phyloP scores from a whole-genome alignment of 1,140 invertebrate species.

The Pteromalus puparum region DNA sequence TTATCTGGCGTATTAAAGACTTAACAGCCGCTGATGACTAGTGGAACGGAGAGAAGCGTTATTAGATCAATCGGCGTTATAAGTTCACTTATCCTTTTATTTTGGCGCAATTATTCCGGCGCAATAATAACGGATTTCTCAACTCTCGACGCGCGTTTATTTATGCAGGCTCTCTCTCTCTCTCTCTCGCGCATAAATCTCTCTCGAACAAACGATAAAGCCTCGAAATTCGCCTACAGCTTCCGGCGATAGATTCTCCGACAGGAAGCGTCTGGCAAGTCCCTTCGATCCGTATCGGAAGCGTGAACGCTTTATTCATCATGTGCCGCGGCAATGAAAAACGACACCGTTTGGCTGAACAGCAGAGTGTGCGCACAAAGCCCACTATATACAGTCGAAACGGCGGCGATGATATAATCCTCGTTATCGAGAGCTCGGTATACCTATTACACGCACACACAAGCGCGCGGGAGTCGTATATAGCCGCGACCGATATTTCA shows the following conservation, averaged over 20 bases:
- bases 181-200: no score
- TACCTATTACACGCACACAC: not conserved
- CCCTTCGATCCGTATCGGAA: not conserved
- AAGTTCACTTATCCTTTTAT: not conserved
- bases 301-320: conserved; percentile 6
- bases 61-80: not conserved
- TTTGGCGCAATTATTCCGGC: no score
- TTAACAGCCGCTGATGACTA: no score
- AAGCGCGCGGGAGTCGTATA: not conserved
- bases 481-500: conserved; percentile 55
- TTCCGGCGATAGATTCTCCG: no score
- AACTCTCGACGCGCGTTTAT: no score
- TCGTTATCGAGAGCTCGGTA: conserved; percentile 59
- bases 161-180: no score
- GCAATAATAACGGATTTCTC: no score
- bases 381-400: not conserved
- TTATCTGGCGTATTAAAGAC: conserved; percentile 18
- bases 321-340: not conserved
- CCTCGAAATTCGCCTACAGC: no score
- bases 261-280: not conserved
- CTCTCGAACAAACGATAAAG: no score
- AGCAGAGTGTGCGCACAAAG: not conserved
- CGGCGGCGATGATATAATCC: conserved; percentile 59
- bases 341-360: not conserved
- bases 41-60: no score